Percentiles rank a stretch among this genome's conserved stretches.
phyloP scores from a whole-genome alignment of 2,113 vertebrate species.

The Gambusia holbrooki region DNA sequence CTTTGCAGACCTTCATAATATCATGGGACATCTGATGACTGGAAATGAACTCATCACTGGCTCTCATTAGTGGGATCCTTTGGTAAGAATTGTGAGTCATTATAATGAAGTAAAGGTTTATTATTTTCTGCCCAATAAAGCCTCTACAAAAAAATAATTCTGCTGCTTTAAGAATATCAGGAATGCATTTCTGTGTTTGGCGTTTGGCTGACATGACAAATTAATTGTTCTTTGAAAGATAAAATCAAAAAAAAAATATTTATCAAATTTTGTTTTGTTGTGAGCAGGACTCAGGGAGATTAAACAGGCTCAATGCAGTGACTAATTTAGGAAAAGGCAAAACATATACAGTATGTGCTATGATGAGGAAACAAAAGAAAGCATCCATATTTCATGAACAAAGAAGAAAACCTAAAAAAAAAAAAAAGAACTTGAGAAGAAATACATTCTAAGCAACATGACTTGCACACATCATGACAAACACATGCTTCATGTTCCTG shows the following conservation, averaged over 20 bases:
- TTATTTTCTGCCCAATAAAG: neutral
- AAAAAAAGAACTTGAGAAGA: neutral
- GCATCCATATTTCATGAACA: no score
- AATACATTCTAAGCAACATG: neutral
- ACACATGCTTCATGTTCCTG: no score
- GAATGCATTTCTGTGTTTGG: neutral
- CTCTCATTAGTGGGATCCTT: neutral
- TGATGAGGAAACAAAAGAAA: no score
- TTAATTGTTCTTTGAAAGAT: no score
- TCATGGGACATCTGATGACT: conserved; percentile 4
- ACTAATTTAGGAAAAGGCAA: no score
- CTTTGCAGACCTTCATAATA: neutral
- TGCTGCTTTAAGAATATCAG: neutral
- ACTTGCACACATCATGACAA: no score
- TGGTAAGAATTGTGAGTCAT: neutral
- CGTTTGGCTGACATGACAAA: neutral
- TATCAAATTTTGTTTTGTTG: no score
- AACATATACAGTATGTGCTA: no score
- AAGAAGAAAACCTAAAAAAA: no score
- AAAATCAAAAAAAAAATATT: no score
- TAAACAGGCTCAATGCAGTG: no score
- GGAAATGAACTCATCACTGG: conserved; percentile 7
- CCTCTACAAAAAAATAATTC: neutral
- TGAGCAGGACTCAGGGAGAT: no score
- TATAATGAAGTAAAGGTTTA: neutral